Evolutionary conservation across 1,140 invertebrate genomes (phyloP), one percentile per base, ranked within the genome.

Genomic region (Dendroctonus ponderosae): DNA sequence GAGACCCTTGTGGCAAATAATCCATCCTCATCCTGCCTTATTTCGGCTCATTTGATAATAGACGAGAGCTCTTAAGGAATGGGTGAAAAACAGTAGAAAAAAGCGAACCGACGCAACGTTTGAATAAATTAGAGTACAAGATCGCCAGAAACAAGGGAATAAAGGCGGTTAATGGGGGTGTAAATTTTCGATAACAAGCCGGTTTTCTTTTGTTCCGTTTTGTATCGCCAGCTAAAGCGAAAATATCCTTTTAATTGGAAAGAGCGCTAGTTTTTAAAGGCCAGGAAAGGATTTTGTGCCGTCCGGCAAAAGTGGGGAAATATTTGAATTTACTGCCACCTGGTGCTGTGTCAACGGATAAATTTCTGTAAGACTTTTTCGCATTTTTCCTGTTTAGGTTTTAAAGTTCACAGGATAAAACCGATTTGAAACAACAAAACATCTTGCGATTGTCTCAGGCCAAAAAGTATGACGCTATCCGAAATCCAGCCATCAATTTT

Each of bases 141-240:
- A 46, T 51, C 43, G 50, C 11, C 12, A 37, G 44, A 58, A 65
- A 57, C 14, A 65, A 39, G 62, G 53, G 48, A 50, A 53, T 43
- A 65, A 57, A 46, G 62, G 54, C 39, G 62, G 53, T 65, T 65
- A 58, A 65, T 65, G 62, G 62, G 54, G 53, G 53, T 65, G 62
- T 65, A 65, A 65, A 65, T 65, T 65, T 65, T 65, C 62, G 62
- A 65, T 65, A 65, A 65, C 62, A 65, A 65, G 62, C 62, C 53
- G 54, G 53, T 54, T n/a, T 37, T 42, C 42, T 64, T 56, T 49
- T 65, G 53, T 65, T 58, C 44, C 15, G 37, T 65, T 65, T 65
- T 65, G 62, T 65, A 65, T 51, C 44, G 62, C 54, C 48, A 38
- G 39, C 51, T 65, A 58, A 58, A 65, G 62, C 62, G 62, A 65